Base-by-base conservation (phyloP, 2,113 vertebrate species). In the Electrona antarctica region DNA sequence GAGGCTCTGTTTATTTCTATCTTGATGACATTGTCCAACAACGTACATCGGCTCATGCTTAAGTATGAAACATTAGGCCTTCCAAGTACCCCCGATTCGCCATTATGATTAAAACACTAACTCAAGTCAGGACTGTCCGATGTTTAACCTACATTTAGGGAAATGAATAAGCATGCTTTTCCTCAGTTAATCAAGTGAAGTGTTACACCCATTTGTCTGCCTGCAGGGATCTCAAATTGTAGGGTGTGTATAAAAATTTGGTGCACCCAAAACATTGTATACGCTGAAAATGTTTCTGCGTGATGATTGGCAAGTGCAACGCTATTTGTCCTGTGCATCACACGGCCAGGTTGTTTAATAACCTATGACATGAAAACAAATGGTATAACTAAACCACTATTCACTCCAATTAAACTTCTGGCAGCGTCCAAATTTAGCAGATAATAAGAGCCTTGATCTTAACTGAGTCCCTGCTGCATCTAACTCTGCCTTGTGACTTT, bases 341-440 rank as follows among this genome's bases (percentile, higher is more conserved):
- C 8, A 59, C 67, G 57, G 71, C 46, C 72, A 41, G 33, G 33
- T 41, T 41, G 33, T 41, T 41, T 41, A 68, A 48, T 72, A 76
- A 76, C 70, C 64, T 78, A 57, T 69, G 80, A 81, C 84, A 83
- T 73, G 72, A 82, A 85, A 90, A 90, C 71, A 60, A 91, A 89
- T 74, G 84, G 82, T 71, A 89, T 80, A 82, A 92, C 91, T 86
- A 91, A 87, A 90, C 69, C 80, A 60, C 87, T 64, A 79, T 82
- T 89, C 79, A 88, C 78, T 46, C 78, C 80, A 88, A 91, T 92
- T 90, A 86, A 87, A 90, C 64, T 69, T 83, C 73, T 72, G 67
- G 69, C 62, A 14, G 65, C 13, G 33, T 91, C 78, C 79, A 81
- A 73, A 88, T 84, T 82, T 82, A 78, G 80, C 78, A 85, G 82